Percentiles rank a stretch among this genome's conserved stretches.
phyloP scores from a whole-genome alignment of 1,140 invertebrate species.

The Acromyrmex echinatior region DNA sequence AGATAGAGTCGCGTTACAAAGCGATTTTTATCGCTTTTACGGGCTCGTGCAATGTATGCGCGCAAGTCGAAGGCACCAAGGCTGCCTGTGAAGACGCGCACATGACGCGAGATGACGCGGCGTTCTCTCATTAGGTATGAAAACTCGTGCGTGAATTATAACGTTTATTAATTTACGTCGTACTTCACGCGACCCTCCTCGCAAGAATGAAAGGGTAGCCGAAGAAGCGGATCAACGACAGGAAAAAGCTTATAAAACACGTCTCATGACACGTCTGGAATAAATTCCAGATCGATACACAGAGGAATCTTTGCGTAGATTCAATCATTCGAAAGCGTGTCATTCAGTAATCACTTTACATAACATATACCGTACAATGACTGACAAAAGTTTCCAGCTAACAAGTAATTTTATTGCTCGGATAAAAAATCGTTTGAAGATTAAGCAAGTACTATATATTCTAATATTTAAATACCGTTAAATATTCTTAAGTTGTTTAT shows the following conservation, averaged over 20 bases:
- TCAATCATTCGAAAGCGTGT: not conserved
- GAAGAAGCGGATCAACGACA: not conserved
- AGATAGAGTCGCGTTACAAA: slow-evolving; percentile 70
- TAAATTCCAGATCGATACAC: not conserved
- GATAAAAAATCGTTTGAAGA: too few species aligned
- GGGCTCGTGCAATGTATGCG: not conserved
- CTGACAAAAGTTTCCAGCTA: too few species aligned
- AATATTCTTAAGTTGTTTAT: too few species aligned
- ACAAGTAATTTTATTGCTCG: too few species aligned
- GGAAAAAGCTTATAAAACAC: slow-evolving; percentile 13
- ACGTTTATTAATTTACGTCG: slow-evolving; percentile 73
- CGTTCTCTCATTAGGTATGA: slow-evolving; percentile 72
- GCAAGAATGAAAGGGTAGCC: slow-evolving; percentile 53
- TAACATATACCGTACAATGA: not conserved
- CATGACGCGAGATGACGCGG: slow-evolving; percentile 74
- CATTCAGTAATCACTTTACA: not conserved
- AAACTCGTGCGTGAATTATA: slow-evolving; percentile 74
- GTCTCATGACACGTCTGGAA: not conserved
- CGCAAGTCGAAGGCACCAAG: slow-evolving; percentile 15
- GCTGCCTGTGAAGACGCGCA: slow-evolving; percentile 74
- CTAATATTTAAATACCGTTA: too few species aligned
- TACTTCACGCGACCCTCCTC: slow-evolving; percentile 46
- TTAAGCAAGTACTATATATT: too few species aligned
- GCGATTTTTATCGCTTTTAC: slow-evolving; percentile 64
- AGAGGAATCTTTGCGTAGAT: not conserved